Percentiles rank a stretch among this genome's conserved stretches.
phyloP scores from a whole-genome alignment of 2,113 vertebrate species.

The Anoplopoma fimbria region DNA sequence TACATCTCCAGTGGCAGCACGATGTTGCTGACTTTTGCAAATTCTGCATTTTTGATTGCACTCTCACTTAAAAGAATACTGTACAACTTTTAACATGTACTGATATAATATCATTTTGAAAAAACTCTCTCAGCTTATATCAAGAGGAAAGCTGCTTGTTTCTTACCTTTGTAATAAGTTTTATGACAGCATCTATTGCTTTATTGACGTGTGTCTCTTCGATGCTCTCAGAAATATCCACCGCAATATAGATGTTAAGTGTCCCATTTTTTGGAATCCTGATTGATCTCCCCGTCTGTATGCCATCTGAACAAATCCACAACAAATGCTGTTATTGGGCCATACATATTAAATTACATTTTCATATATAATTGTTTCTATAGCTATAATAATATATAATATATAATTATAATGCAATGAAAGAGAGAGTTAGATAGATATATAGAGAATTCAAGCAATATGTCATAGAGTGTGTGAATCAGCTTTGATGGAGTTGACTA shows the following conservation, averaged over 20 bases:
- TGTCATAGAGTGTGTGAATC: neutral
- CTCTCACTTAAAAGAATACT: neutral
- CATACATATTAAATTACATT: neutral
- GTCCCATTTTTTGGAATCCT: constrained; percentile 62
- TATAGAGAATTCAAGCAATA: too few relatives aligned
- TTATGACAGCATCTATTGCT: constrained; percentile 38
- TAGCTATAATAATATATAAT: too few relatives aligned
- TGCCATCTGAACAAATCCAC: constrained; percentile 62
- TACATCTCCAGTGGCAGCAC: constrained; percentile 15
- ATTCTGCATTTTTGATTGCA: neutral
- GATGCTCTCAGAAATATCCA: constrained; percentile 84
- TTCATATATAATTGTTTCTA: neutral
- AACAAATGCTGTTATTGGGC: constrained; percentile 5
- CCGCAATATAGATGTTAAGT: constrained; percentile 83
- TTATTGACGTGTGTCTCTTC: accelerated
- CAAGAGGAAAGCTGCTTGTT: neutral
- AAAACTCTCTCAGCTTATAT: neutral
- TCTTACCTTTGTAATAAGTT: constrained; percentile 80
- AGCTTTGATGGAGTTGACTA: neutral
- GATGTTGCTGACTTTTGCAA: constrained; percentile 40
- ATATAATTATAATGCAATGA: neutral
- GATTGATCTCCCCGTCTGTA: constrained; percentile 65
- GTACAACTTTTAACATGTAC: neutral
- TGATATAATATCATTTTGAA: neutral
- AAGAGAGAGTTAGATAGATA: neutral